Conservation (phyloP, 2,797 vertebrate species). For the Cirrhinus mrigala region DNA sequence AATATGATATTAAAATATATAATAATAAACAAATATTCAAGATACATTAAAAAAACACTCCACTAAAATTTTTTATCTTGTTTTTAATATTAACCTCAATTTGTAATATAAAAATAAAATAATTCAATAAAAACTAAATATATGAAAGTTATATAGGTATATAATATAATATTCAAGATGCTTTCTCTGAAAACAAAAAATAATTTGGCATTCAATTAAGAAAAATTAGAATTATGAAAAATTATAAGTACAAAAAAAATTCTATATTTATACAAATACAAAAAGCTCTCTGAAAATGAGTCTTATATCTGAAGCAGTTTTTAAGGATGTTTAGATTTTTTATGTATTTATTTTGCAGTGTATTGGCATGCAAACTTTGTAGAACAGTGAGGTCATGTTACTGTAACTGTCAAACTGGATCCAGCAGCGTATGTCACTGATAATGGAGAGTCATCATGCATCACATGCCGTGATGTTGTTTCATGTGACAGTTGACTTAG, state of each 20-base stretch:
- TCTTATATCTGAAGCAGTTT: background rate
- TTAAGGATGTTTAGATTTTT: background rate
- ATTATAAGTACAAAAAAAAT: background rate
- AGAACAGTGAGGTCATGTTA: background rate
- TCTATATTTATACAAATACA: no score
- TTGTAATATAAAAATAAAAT: no score
- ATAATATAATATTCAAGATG: no score
- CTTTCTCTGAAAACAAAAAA: no score
- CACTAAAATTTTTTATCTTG: no score
- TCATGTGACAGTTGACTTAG: constrained; percentile 33
- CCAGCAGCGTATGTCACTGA: background rate
- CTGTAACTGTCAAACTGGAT: background rate
- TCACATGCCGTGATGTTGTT: constrained; percentile 6
- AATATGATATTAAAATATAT: no score
- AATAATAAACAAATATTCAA: no score
- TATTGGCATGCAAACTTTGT: background rate
- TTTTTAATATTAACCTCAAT: no score
- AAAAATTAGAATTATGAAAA: background rate
- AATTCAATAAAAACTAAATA: background rate
- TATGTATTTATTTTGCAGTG: background rate
- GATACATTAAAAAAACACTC: no score
- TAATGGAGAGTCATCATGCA: background rate
- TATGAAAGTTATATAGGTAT: no score
- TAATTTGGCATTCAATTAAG: background rate
- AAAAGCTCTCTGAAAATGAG: background rate